phyloP scores from a whole-genome alignment of 2,797 vertebrate species.

The Syndactyla subalaris region DNA sequence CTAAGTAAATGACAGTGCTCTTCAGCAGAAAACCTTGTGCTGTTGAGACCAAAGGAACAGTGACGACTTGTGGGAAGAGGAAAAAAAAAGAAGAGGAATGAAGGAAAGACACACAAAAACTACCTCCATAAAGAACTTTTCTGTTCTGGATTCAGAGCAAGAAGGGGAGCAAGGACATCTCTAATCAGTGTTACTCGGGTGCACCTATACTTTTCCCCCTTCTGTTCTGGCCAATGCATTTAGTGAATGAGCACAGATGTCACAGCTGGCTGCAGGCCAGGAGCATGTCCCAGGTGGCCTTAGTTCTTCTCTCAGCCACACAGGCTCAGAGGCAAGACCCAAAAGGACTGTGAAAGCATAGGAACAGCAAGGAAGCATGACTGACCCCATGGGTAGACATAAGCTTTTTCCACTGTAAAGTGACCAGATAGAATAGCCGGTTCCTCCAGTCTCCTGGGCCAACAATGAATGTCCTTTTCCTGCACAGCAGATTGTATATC shows the following conservation, averaged over 20 bases:
- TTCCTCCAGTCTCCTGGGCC: neutral
- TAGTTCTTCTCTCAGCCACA: neutral
- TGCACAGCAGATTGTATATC: neutral
- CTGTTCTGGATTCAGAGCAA: neutral
- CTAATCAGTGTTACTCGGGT: accelerated
- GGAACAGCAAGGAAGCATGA: neutral
- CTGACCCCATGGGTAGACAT: neutral
- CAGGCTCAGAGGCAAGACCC: neutral
- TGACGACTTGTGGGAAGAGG: neutral
- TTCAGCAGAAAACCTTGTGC: neutral
- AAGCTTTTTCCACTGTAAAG: neutral
- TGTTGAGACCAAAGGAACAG: neutral
- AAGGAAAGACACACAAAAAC: neutral
- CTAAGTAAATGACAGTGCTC: neutral
- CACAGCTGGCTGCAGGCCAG: neutral
- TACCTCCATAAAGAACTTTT: neutral
- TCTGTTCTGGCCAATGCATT: neutral
- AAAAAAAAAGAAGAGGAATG: neutral
- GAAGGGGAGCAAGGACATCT: neutral
- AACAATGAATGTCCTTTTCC: neutral
- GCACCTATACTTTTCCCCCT: neutral
- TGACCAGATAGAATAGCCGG: neutral
- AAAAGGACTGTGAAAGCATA: neutral
- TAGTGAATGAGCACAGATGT: accelerated
- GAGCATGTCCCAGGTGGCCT: neutral